These are phyloP conservation scores for Gortyna flavago DNA, from an alignment of 2,888 invertebrate species.

Conservation along the genomic window DNA sequence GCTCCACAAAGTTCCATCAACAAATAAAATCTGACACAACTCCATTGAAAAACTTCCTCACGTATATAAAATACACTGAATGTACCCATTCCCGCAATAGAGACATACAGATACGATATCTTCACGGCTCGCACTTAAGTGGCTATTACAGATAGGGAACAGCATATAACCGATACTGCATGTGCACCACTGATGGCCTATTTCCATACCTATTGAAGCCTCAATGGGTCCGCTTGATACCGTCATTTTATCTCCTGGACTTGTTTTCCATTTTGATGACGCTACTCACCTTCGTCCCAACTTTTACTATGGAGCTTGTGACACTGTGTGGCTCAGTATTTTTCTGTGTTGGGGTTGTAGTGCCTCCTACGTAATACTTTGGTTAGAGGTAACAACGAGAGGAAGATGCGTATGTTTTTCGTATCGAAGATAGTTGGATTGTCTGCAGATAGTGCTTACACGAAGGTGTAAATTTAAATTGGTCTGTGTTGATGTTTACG, in stretches of 20 bases:
- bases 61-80: conserved; percentile 63
- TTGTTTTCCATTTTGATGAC: conserved; percentile 64
- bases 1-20: conserved; percentile 47
- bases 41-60: conserved; percentile 65
- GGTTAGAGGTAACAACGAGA: conserved; percentile 66
- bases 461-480: conserved; percentile 63
- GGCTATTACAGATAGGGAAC: conserved; percentile 81
- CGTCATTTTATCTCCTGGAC: conserved; percentile 63
- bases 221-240: conserved; percentile 71
- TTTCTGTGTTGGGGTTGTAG: conserved; percentile 20
- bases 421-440: conserved; percentile 64
- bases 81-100: conserved; percentile 73
- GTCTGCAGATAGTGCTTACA: conserved; percentile 62
- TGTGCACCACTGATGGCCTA: conserved; percentile 77
- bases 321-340: conserved; percentile 51
- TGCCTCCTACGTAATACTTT: conserved; percentile 67
- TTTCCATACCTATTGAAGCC: conserved; percentile 80
- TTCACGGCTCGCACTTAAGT: conserved; percentile 73
- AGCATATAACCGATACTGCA: conserved; percentile 76
- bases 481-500: conserved; percentile 57
- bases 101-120: conserved; percentile 81
- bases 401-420: conserved; percentile 66
- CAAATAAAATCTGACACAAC: conserved; percentile 60
- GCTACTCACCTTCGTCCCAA: conserved; percentile 27
- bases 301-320: conserved; percentile 6